Base-by-base conservation (phyloP, 2,797 vertebrate genomes). In the Vespertilio murinus region DNA sequence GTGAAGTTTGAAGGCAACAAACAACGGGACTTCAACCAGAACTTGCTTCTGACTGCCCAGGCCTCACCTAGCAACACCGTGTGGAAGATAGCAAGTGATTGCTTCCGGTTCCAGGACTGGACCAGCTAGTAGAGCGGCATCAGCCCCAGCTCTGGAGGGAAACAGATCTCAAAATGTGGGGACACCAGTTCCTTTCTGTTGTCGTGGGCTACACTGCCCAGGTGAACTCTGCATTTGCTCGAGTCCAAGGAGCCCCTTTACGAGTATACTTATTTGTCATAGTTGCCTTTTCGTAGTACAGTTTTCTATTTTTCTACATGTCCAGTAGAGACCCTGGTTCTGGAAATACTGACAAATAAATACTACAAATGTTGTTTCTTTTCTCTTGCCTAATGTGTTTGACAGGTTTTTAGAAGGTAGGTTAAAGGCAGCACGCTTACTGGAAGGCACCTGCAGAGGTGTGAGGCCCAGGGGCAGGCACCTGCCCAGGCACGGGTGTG, bases 1-100 rank as follows among this genome's bases (percentile, higher is more conserved):
- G 99, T 99, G 64, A 99, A 99, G 97, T 99, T 99, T 96, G 99
- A 99, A 38, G 99, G 99, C n/a, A 99, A 99, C 98, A 99, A 99
- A 96, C 98, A 98, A 64, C 99, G 99, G 75, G 99, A 99, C 98
- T 99, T 99, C 98, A 99, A 99, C 97, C 99, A 99, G 98, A 99
- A 99, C 96, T 99, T 99, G 97, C 98, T 99, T 85, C 97, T 99
- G 94, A 99, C 99, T 0, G 99, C 99, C 8, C 99, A 99, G 93
- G 98, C 99, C 16, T 99, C 99, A 0, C 98, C 99, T 2, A 99
- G 98, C 98, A 99, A 98, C 69, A 99, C 99, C 0, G 99, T 99
- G 78, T 99, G 99, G 99, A 99, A 99, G 98, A 99, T 99, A 3
- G 99, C 99, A 6, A 99, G 99, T 75, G 99, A 99, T 97, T 99